phyloP scores from a whole-genome alignment of 2,113 vertebrate genomes.

The Myrmophylax atrothorax region DNA sequence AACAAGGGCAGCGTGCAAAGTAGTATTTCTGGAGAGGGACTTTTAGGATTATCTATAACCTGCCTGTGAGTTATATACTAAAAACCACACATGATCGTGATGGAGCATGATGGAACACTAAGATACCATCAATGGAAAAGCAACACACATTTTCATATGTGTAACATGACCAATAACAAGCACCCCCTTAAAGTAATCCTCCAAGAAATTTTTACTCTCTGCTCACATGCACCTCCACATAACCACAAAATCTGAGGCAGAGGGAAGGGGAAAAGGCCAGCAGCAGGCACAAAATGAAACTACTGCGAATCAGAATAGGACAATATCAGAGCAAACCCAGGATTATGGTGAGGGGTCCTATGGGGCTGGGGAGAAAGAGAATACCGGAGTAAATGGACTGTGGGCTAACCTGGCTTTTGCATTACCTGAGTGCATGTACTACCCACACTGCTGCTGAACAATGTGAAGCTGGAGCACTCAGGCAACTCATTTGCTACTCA shows the following conservation, averaged over 20 bases:
- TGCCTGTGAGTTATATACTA: rapidly evolving
- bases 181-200: background rate
- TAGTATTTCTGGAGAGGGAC: background rate
- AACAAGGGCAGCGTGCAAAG: background rate
- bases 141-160: rapidly evolving
- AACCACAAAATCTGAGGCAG: background rate
- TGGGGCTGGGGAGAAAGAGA: background rate
- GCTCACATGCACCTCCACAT: background rate
- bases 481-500: background rate
- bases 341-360: background rate
- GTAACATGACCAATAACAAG: background rate
- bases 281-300: background rate
- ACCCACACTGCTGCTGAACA: background rate
- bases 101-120: background rate
- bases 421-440: background rate
- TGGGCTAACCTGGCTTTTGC: background rate
- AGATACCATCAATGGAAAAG: background rate
- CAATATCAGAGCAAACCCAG: background rate
- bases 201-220: background rate
- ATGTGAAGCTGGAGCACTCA: background rate
- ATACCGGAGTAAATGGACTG: background rate
- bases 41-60: background rate
- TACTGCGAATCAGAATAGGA: background rate
- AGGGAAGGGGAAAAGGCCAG: background rate
- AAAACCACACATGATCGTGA: background rate